A percentile compares a stretch with the other conserved stretches of the same genome.
Evolutionary conservation across 2,888 invertebrate genomes (phyloP).

Genomic region (Temnothorax ravouxi): DNA sequence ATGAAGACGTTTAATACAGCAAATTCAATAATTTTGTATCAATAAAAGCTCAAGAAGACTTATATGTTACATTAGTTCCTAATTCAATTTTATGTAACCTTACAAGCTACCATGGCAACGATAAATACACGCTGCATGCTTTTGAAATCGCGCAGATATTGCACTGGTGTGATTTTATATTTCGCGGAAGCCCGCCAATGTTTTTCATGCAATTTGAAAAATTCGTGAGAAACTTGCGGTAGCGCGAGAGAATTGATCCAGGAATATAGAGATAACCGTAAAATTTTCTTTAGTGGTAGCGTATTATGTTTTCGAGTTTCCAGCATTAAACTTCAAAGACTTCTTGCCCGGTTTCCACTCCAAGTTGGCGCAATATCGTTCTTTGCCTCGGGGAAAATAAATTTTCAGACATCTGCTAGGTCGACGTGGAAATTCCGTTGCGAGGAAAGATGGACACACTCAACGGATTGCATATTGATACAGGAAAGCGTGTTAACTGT

Average conservation of each 20-base stretch:
- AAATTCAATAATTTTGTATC: background rate
- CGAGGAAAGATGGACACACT: slow-evolving; percentile 7
- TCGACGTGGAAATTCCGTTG: slow-evolving; percentile 25
- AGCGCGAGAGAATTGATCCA: slow-evolving; percentile 23
- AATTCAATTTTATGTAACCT: background rate
- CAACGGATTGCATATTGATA: slow-evolving; percentile 28
- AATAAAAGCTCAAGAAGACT: background rate
- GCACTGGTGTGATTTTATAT: background rate
- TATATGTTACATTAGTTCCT: background rate
- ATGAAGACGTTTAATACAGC: background rate
- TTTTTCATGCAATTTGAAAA: slow-evolving; percentile 39
- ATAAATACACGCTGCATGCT: background rate
- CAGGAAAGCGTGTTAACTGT: background rate
- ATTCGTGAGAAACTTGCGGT: slow-evolving; percentile 21
- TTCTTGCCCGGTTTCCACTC: slow-evolving; percentile 39
- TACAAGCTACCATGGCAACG: background rate
- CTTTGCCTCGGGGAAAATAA: slow-evolving; percentile 46
- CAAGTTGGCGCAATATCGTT: slow-evolving; percentile 50
- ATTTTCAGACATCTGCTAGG: slow-evolving; percentile 39
- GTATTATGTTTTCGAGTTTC: slow-evolving; percentile 57
- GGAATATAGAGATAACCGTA: slow-evolving; percentile 46
- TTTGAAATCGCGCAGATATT: background rate
- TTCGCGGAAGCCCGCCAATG: background rate
- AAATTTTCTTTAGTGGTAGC: slow-evolving; percentile 50
- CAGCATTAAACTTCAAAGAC: slow-evolving; percentile 56